Evolutionary conservation across 2,797 vertebrate genomes (phyloP), one percentile per base, ranked within the genome.

Genomic region (Ataeniobius toweri): DNA sequence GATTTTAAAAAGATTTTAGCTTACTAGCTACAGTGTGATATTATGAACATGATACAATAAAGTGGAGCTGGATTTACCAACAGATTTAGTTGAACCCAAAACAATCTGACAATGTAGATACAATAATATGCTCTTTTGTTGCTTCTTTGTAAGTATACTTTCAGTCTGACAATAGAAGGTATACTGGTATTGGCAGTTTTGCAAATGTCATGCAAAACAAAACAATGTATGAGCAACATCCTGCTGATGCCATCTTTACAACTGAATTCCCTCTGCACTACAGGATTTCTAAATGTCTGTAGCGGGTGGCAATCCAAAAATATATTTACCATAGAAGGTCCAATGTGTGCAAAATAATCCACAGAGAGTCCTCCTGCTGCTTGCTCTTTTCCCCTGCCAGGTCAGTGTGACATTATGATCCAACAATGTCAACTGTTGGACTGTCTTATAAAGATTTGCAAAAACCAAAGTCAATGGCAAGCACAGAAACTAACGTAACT

Each of bases 121-220:
- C 36, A 31, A 71, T 10, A 73, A 13, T 14, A 31, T 24, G 5
- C 13, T 65, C 20, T 61, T 74, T 53, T 65, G 12, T 36, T 67
- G 20, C 59, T 65, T 5, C 26, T 36, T 20, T 65, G 22, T 39
- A 53, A 48, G 12, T 28, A 44, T 58, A 7, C 31, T 5, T 50
- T 2, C 44, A 50, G 26, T 51, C 22, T 63, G 59, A 31, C 20
- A 36, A 28, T 2, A 51, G 6, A 67, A 41, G n/a, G 22, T 75
- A 5, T 53, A 31, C 20, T 39, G 20, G 1, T 51, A 18, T 36
- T 14, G 73, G 46, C 28, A 50, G 50, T 24, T 26, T 22, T 56
- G 48, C 75, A 76, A 56, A 76, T 76, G 65, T 69, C 75, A 59
- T 31, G 39, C 28, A 53, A 65, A 51, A 65, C 18, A 51, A 65